Percentiles rank a stretch among this genome's conserved stretches.
Evolutionary conservation across 2,797 vertebrate species (phyloP).

Genomic region (Myotis vivesi): DNA sequence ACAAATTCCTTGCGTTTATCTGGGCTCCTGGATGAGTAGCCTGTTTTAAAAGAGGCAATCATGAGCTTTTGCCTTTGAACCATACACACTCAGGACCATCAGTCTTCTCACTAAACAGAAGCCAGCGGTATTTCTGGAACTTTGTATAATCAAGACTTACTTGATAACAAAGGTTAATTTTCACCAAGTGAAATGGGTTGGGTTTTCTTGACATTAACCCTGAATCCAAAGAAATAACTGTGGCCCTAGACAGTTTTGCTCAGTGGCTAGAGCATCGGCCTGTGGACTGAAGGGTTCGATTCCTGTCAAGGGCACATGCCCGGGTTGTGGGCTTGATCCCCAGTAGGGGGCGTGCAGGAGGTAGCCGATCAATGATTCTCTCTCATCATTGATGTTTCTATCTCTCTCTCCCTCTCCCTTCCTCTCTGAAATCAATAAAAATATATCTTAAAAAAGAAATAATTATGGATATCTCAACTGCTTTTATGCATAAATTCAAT

Average conservation of each 20-base stretch:
- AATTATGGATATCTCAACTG: background rate
- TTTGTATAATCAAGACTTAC: background rate
- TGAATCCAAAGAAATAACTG: slow-evolving; percentile 23
- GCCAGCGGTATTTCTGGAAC: background rate
- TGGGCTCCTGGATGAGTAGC: background rate
- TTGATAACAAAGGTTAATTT: slow-evolving; percentile 37
- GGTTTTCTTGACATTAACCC: slow-evolving; percentile 13
- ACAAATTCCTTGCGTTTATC: slow-evolving; percentile 21
- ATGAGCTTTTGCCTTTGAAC: slow-evolving; percentile 41
- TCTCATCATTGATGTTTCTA: too few species aligned
- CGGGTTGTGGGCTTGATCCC: too few species aligned
- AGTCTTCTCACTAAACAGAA: slow-evolving; percentile 9
- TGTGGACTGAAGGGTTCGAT: too few species aligned
- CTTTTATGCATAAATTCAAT: background rate
- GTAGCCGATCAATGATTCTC: too few species aligned
- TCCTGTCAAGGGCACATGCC: too few species aligned
- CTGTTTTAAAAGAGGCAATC: slow-evolving; percentile 44
- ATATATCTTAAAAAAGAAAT: background rate
- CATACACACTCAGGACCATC: background rate
- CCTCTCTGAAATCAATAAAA: too few species aligned
- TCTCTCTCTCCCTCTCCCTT: too few species aligned
- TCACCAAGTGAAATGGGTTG: background rate
- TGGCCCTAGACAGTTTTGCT: background rate
- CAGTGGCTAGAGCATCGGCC: too few species aligned
- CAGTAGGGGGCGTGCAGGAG: too few species aligned